Evolutionary conservation across 2,888 invertebrate genomes (phyloP), one percentile per base, ranked within the genome.

Genomic region (Megaustenia siamemsis): DNA sequence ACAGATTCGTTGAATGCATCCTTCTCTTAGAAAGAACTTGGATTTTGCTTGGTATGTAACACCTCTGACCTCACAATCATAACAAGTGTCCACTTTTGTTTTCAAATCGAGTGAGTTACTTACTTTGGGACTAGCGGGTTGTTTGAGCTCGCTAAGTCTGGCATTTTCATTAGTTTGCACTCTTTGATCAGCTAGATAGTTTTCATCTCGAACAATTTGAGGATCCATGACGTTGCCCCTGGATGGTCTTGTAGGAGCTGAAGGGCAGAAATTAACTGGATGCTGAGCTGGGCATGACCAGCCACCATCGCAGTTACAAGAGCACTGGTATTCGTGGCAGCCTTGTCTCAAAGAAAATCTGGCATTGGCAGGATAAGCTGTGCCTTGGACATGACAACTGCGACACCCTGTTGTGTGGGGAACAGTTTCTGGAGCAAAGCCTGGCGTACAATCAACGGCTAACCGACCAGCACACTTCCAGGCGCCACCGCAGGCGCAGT

Each of bases 231-330:
- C 76, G 24, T 68, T 32, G 32, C 71, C 83, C 32, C 73, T 40
- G 3, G 45, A 53, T n/a, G 71, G 53, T 49, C 73, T 77, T 0
- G 40, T 28, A 21, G 82, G 79, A 28, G 45, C 43, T 32, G 66
- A n/a, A 5, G 86, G 83, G 24, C 80, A 89, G 21, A 83, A 84
- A 77, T 87, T 82, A 24, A 80, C 82, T 24, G 88, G 88, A 8
- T 81, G 79, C 60, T 88, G 88, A 21, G 84, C 75, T 0, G 89
- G 88, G 60, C 91, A 91, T 38, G 88, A 87, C 87, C 90, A 91
- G 1, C 87, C 83, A 0, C 91, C 91, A 85, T 90, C 90, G 86
- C 92, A 92, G 10, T 88, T 88, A 81, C 92, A 92, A 0, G 87
- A 86, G 84, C 92, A 92, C 3, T 84, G 68, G 79, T 88, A 88